phyloP scores from a whole-genome alignment of 2,113 vertebrate species.

The Athene noctua region DNA sequence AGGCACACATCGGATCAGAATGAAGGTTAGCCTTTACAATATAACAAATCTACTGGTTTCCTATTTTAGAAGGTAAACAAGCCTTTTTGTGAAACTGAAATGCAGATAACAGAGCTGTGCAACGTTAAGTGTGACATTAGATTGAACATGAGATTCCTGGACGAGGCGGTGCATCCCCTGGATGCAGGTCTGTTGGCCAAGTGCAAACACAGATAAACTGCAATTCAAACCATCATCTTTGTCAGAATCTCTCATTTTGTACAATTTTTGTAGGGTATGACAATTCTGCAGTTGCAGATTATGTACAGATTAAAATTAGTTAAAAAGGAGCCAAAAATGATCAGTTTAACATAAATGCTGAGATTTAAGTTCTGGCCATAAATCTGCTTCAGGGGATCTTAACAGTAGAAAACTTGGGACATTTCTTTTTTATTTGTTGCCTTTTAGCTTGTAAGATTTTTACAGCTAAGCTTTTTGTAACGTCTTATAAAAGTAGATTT shows the following conservation, averaged over 20 bases:
- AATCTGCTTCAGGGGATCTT: background rate
- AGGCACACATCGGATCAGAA: background rate
- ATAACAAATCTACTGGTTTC: conserved; percentile 41
- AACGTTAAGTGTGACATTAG: background rate
- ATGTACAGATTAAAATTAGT: background rate
- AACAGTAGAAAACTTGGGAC: background rate
- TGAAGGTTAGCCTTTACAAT: conserved; percentile 3
- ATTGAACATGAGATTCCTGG: background rate
- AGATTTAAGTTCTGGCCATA: background rate
- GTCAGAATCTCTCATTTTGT: background rate
- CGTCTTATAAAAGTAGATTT: background rate
- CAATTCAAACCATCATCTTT: background rate
- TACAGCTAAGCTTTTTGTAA: background rate
- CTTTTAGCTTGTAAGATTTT: background rate
- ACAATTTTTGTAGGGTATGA: rapidly evolving
- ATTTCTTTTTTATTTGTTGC: background rate
- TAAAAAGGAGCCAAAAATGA: background rate
- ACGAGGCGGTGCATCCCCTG: background rate
- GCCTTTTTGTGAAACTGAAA: conserved; percentile 16
- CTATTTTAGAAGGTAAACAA: conserved; percentile 4
- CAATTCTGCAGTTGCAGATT: background rate
- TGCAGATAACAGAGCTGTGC: conserved; percentile 5
- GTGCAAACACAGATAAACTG: background rate
- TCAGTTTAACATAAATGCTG: background rate
- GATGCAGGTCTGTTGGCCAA: background rate